A percentile compares a stretch with the other conserved stretches of the same genome.
Evolutionary conservation across 2,888 invertebrate species (phyloP).

Genomic region (Morpho achilles): DNA sequence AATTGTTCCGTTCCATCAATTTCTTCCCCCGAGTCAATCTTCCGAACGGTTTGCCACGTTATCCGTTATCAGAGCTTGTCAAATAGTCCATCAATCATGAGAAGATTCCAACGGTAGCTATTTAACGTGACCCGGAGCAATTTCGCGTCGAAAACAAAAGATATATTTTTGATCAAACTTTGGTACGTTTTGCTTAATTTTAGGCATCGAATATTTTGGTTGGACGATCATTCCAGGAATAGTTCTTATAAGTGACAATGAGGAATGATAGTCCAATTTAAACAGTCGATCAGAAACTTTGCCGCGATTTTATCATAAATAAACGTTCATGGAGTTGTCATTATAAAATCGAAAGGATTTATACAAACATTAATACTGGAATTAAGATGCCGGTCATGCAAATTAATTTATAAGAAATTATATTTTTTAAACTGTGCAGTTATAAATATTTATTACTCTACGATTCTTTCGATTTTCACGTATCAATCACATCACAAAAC

Average conservation of each 20-base stretch:
- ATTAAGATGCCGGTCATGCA: neutral
- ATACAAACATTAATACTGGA: neutral
- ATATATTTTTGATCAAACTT: slow-evolving; percentile 45
- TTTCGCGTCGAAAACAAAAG: slow-evolving; percentile 57
- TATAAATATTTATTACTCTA: slow-evolving; percentile 3
- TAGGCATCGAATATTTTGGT: slow-evolving; percentile 23
- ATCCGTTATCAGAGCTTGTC: slow-evolving; percentile 55
- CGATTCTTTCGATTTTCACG: slow-evolving; percentile 8
- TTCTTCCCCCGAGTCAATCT: slow-evolving; percentile 49
- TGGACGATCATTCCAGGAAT: slow-evolving; percentile 24
- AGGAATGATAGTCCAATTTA: slow-evolving; percentile 19
- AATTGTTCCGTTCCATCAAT: slow-evolving; percentile 43
- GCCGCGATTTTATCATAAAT: slow-evolving; percentile 14
- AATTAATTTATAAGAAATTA: neutral
- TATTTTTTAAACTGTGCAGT: too few relatives aligned
- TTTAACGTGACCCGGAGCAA: slow-evolving; percentile 51
- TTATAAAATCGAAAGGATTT: slow-evolving; percentile 10
- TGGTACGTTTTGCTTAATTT: slow-evolving; percentile 33
- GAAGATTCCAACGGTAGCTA: slow-evolving; percentile 43
- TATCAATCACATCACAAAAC: slow-evolving; percentile 1
- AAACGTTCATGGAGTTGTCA: slow-evolving; percentile 18
- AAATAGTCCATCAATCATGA: slow-evolving; percentile 69
- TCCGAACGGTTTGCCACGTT: slow-evolving; percentile 58
- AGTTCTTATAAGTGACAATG: neutral
- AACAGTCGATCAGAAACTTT: slow-evolving; percentile 18